Evolutionary conservation across 2,888 invertebrate species (phyloP), one percentile per base, ranked within the genome.

Genomic region (Gastracanthus pulcherrimus): DNA sequence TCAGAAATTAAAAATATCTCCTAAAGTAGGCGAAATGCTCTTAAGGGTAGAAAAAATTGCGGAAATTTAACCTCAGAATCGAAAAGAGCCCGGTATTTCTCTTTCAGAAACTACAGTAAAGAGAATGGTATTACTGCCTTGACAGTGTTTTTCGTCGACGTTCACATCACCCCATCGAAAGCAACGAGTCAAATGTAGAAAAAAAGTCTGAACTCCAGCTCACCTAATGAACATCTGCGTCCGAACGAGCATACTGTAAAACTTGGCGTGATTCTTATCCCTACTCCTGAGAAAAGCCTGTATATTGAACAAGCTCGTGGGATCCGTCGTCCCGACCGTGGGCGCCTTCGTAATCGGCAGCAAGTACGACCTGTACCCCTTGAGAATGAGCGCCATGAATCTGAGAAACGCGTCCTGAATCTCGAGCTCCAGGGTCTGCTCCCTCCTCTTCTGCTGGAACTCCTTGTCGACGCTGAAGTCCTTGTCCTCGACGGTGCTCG

Each of bases 381-480:
- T 97, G 83, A 99, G 92, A 80, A 98, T 96, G 62, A 96, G 94
- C 13, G 98, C 97, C 96, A 98, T 99, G 90, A 98, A 99, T 76
- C 97, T 95, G 36, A 99, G 93, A 92, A 99, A 99, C 5, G 98
- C 98, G 92, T 99, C 99, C 92, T 99, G 99, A 84, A 99, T 99
- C 92, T 97, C 96, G 86, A 98, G 93, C 90, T 99, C 99, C 88
- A 98, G 93, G 23, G 95, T 94, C 93, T 97, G 95, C 95, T 97
- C 91, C 36, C 88, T 89, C 7, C 90, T 86, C 81, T 90, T 91
- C 85, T 91, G 89, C 51, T 90, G 89, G 83, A 90, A 91, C 83
- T 91, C 89, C 82, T 87, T 90, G 83, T 91, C 89, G 45, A 90
- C 88, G 11, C 87, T 89, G 26, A 91, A 91, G 64, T 91, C 91